These are phyloP conservation scores for Chiloscyllium punctatum DNA, from an alignment of 2,797 vertebrate genomes.

Conservation along the genomic window DNA sequence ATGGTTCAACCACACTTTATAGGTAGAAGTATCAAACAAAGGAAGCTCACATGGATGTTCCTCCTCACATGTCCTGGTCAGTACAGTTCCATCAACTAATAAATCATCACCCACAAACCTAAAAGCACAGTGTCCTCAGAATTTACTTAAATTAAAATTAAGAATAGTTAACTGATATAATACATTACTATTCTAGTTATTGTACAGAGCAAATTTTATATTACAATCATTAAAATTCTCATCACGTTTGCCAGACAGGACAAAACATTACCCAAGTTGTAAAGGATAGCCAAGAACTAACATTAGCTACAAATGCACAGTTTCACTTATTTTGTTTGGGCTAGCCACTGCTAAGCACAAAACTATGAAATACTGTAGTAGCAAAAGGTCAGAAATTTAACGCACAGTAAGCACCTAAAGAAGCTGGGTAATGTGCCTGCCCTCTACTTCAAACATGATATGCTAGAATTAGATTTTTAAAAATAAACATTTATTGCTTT, in stretches of 20 bases:
- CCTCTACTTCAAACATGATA: slow-evolving; percentile 88
- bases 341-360: slow-evolving; percentile 28
- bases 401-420: slow-evolving; percentile 50
- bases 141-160: slow-evolving; percentile 77
- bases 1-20: slow-evolving; percentile 95
- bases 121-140: slow-evolving; percentile 78
- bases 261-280: slow-evolving; percentile 85
- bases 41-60: slow-evolving; percentile 74
- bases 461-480: slow-evolving; percentile 91
- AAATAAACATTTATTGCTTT: slow-evolving; percentile 99
- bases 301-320: slow-evolving; percentile 19
- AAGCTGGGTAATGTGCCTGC: slow-evolving; percentile 86
- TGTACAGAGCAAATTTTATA: slow-evolving; percentile 85
- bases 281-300: slow-evolving; percentile 30
- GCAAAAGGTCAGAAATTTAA: slow-evolving; percentile 31
- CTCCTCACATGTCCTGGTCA: slow-evolving; percentile 60
- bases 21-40: slow-evolving; percentile 84
- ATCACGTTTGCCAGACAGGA: slow-evolving; percentile 84
- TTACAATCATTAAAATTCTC: slow-evolving; percentile 88
- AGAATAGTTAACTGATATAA: slow-evolving; percentile 81
- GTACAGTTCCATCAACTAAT: slow-evolving; percentile 77
- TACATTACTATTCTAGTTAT: slow-evolving; percentile 96
- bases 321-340: slow-evolving; percentile 34
- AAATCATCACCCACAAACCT: slow-evolving; percentile 76
- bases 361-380: slow-evolving; percentile 35